Conservation (phyloP, 2,113 vertebrate genomes). For the Furnarius figulus region DNA sequence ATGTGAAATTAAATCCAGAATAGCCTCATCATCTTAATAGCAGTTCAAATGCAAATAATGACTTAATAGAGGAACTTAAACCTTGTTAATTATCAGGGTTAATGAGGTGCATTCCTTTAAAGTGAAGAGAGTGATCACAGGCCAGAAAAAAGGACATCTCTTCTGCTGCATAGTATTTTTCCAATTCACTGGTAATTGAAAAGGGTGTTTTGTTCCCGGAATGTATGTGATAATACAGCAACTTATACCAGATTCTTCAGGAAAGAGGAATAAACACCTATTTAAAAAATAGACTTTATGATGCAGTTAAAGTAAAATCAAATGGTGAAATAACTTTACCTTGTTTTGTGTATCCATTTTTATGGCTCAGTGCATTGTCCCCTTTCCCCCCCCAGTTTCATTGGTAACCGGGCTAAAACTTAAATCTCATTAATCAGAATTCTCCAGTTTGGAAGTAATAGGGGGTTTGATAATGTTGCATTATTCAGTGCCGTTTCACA, state of each 20-base stretch:
- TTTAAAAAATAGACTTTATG: background rate
- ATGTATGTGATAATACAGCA: background rate
- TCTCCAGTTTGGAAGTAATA: background rate
- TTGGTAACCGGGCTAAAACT: background rate
- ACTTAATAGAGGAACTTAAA: constrained; percentile 40
- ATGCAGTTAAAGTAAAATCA: background rate
- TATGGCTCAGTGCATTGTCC: background rate
- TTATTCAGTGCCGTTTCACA: background rate
- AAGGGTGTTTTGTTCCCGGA: background rate
- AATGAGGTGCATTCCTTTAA: constrained; percentile 32
- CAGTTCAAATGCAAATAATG: constrained; percentile 33
- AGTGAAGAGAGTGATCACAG: background rate
- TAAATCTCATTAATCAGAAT: background rate
- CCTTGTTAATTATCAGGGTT: constrained; percentile 49
- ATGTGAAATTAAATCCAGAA: background rate
- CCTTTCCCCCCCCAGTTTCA: background rate
- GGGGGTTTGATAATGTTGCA: background rate
- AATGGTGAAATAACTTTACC: background rate
- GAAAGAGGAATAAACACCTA: background rate
- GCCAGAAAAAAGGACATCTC: background rate
- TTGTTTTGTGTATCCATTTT: background rate
- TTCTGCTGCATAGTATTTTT: background rate
- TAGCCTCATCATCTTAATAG: background rate
- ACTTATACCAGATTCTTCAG: background rate
- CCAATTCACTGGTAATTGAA: background rate